These are phyloP conservation scores for Drosophila histrio DNA, from an alignment of 2,888 invertebrate species.

Conservation along the genomic window DNA sequence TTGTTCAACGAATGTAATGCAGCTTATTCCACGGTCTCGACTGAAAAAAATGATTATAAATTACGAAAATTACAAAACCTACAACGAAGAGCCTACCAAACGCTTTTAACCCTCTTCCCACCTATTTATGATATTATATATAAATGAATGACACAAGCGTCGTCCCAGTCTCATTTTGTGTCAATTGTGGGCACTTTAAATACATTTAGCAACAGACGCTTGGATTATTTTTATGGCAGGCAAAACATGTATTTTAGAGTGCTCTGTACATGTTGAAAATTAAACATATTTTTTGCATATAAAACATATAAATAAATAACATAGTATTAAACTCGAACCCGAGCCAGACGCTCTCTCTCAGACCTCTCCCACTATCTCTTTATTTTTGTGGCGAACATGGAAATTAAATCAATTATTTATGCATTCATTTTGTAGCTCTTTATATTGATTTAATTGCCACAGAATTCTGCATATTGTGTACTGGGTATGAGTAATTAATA, in stretches of 20 bases:
- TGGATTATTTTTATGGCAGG: constrained; percentile 30
- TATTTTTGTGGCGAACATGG: constrained; percentile 36
- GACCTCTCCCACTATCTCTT: neutral
- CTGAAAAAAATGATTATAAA: neutral
- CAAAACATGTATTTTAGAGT: constrained; percentile 25
- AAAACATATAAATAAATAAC: constrained; percentile 33
- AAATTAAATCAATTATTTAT: constrained; percentile 69
- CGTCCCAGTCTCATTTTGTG: constrained; percentile 12
- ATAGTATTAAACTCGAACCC: constrained; percentile 9
- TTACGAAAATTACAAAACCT: neutral
- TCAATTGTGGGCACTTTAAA: constrained; percentile 37
- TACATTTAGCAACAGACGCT: constrained; percentile 35
- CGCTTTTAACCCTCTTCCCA: neutral
- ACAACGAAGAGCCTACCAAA: neutral
- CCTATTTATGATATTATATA: neutral
- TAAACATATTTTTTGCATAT: constrained; percentile 30
- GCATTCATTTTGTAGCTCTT: constrained; percentile 63
- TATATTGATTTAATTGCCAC: constrained; percentile 64
- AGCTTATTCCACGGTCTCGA: neutral
- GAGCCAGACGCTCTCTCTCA: neutral
- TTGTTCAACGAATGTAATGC: neutral
- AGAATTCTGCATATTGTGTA: constrained; percentile 28
- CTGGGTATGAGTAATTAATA: constrained; percentile 68
- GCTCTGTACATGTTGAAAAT: constrained; percentile 26
- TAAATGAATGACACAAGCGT: neutral